phyloP scores from a whole-genome alignment of 1,140 invertebrate species.

The Pararge aegeria region DNA sequence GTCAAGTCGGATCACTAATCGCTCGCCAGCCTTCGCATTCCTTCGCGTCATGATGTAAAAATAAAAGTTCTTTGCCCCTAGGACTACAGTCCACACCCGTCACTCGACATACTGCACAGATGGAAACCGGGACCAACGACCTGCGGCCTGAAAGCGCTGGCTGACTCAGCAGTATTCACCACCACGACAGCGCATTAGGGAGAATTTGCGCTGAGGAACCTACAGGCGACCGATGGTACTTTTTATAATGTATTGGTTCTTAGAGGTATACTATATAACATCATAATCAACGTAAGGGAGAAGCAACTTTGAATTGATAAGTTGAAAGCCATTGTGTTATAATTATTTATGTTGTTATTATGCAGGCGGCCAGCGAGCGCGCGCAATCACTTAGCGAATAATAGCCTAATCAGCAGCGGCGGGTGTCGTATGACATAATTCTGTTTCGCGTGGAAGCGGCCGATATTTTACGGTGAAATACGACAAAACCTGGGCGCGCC shows the following conservation, averaged over 20 bases:
- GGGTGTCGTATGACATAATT: background rate
- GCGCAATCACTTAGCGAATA: background rate
- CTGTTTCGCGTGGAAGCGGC: conserved; percentile 9
- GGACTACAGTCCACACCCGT: background rate
- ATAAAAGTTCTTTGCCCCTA: conserved; percentile 4
- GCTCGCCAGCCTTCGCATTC: background rate
- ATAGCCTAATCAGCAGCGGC: background rate
- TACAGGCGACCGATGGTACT: too few species aligned
- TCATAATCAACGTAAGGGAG: too few species aligned
- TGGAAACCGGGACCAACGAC: background rate
- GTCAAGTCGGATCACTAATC: background rate
- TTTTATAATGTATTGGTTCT: too few species aligned
- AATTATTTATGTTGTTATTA: too few species aligned
- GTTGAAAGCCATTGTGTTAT: too few species aligned
- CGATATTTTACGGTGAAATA: conserved; percentile 16
- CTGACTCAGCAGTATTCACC: background rate
- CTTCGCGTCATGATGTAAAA: background rate
- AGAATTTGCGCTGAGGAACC: background rate
- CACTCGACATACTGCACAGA: too few species aligned
- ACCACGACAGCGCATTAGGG: background rate
- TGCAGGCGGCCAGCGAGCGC: too few species aligned
- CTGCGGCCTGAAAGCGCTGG: background rate
- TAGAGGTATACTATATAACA: too few species aligned
- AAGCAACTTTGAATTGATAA: too few species aligned
- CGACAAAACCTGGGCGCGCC: conserved; percentile 10